A percentile compares a stretch with the other conserved stretches of the same genome.
Conservation (phyloP, 2,797 vertebrate species). For the Cyclopterus lumpus region DNA sequence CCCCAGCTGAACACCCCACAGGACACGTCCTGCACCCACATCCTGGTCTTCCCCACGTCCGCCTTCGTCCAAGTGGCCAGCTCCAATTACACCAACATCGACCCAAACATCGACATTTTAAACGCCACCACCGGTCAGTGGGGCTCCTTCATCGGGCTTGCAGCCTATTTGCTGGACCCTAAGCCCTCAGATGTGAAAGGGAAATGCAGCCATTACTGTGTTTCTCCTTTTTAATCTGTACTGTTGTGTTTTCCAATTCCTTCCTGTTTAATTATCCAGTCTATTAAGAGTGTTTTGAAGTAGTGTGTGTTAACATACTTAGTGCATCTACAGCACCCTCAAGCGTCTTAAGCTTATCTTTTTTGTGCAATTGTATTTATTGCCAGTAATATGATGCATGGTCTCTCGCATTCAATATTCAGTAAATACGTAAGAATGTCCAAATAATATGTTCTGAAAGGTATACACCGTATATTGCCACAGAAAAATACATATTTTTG, state of each 20-base stretch:
- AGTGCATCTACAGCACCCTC: constrained; percentile 12
- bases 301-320: constrained; percentile 13
- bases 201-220: constrained; percentile 17
- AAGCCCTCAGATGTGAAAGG: constrained; percentile 20
- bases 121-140: constrained; percentile 95
- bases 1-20: constrained; percentile 98
- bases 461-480: background rate
- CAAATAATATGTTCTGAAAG: background rate
- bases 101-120: constrained; percentile 93
- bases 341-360: constrained; percentile 4
- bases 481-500: background rate
- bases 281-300: constrained; percentile 16
- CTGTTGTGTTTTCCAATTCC: constrained; percentile 14
- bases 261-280: constrained; percentile 33
- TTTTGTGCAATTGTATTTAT: constrained; percentile 21
- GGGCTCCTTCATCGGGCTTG: background rate
- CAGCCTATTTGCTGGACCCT: constrained; percentile 12
- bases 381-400: background rate
- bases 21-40: constrained; percentile 98
- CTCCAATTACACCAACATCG: constrained; percentile 91
- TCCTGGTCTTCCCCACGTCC: constrained; percentile 98
- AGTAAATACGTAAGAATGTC: background rate
- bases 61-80: constrained; percentile 95
- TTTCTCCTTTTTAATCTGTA: constrained; percentile 14
- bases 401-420: background rate